Percentiles rank a stretch among this genome's conserved stretches.
These are phyloP conservation scores for Coregonus suidteri DNA, from an alignment of 2,797 vertebrate species.

Conservation along the genomic window DNA sequence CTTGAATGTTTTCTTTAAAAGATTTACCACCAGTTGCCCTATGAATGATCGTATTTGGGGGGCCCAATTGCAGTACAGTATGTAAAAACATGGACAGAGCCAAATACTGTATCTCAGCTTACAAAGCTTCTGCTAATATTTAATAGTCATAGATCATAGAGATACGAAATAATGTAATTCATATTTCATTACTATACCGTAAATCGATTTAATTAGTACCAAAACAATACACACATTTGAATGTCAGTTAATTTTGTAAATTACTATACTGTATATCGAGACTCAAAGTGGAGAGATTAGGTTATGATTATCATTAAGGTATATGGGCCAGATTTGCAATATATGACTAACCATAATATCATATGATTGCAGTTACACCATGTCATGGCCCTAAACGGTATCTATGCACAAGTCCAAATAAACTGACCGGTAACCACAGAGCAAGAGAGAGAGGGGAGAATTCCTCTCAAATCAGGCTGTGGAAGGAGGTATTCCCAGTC, in stretches of 20 bases:
- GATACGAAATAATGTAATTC: not conserved
- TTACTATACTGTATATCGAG: not conserved
- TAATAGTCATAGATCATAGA: conserved; percentile 26
- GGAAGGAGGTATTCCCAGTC: conserved; percentile 67
- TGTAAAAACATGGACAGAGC: conserved; percentile 12
- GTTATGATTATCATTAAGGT: conserved; percentile 1
- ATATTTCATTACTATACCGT: not conserved
- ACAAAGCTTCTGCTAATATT: conserved; percentile 29
- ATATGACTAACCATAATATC: conserved; percentile 9
- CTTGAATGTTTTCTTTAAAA: conserved; percentile 54
- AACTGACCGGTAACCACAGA: conserved; percentile 42
- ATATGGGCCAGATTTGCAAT: conserved; percentile 3
- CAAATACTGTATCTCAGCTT: conserved; percentile 18
- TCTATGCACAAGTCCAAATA: conserved; percentile 26
- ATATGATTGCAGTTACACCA: conserved; percentile 21
- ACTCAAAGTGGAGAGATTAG: not conserved
- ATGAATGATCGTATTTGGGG: conserved; percentile 43
- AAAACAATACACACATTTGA: not conserved
- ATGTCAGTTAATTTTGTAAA: conserved; percentile 10
- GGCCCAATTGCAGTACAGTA: conserved; percentile 13
- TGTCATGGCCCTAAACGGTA: conserved; percentile 23
- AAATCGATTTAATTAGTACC: not conserved
- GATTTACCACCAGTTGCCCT: conserved; percentile 41
- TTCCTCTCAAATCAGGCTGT: conserved; percentile 44
- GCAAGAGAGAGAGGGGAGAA: conserved; percentile 26